Percentiles rank a stretch among this genome's conserved stretches.
Evolutionary conservation across 2,797 vertebrate species (phyloP).

Genomic region (Tiaroga cobitis): DNA sequence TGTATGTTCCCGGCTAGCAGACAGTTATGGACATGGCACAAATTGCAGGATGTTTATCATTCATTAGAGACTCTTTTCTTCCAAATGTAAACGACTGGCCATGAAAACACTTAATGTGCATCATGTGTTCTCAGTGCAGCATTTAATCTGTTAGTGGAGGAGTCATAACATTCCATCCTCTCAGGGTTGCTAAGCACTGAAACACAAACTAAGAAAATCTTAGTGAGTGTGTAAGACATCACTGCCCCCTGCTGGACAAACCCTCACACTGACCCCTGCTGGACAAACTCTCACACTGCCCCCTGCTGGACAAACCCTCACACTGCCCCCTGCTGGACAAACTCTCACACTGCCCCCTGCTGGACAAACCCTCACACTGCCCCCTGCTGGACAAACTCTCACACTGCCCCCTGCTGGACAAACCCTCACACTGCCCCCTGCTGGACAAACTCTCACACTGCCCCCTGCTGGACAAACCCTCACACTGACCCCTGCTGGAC

Average conservation of each 20-base stretch:
- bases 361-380: neutral
- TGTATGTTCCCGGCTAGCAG: neutral
- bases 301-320: too few relatives aligned
- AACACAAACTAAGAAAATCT: neutral
- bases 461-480: too few relatives aligned
- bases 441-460: neutral
- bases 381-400: neutral
- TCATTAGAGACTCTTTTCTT: neutral
- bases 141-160: neutral
- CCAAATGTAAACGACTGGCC: neutral
- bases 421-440: neutral
- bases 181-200: neutral
- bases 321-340: neutral
- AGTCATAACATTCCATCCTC: neutral
- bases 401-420: too few relatives aligned
- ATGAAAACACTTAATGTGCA: neutral
- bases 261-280: neutral
- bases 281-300: neutral
- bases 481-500: constrained; percentile 2
- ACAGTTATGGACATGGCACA: neutral
- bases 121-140: neutral
- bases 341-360: too few relatives aligned
- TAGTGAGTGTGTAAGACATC: neutral
- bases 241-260: constrained; percentile 1
- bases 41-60: neutral